Percentiles rank a stretch among this genome's conserved stretches.
Conservation (phyloP, 2,113 vertebrate genomes). For the Argyrosomus japonicus region DNA sequence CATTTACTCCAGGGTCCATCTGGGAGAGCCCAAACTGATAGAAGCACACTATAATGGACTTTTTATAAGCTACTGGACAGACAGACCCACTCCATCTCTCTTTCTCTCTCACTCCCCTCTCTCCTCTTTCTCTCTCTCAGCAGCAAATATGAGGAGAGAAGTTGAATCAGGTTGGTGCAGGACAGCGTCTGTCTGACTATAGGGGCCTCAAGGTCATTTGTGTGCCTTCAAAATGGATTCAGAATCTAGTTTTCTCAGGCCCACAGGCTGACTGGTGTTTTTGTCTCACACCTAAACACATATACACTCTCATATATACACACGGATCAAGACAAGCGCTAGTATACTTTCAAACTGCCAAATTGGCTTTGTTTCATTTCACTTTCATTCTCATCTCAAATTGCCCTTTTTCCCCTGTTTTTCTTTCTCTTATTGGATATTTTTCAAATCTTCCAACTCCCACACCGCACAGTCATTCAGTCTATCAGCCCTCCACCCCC, state of each 20-base stretch:
- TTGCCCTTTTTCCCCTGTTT: constrained; percentile 25
- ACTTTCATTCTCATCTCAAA: constrained; percentile 58
- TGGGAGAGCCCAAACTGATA: constrained; percentile 80
- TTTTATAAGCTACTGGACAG: constrained; percentile 82
- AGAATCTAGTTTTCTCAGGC: constrained; percentile 69
- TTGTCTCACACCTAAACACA: constrained; percentile 47
- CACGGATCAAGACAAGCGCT: constrained; percentile 42
- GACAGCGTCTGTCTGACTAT: constrained; percentile 45
- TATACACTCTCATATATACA: constrained; percentile 39
- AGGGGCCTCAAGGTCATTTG: constrained; percentile 69
- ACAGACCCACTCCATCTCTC: constrained; percentile 73
- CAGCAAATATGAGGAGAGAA: constrained; percentile 72
- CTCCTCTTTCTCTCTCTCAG: constrained; percentile 38
- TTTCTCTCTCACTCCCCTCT: background rate
- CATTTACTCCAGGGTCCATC: constrained; percentile 80
- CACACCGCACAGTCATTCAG: constrained; percentile 25
- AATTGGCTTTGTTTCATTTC: constrained; percentile 67
- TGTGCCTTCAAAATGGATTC: constrained; percentile 70
- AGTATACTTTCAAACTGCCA: constrained; percentile 39
- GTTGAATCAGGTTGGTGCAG: constrained; percentile 67
- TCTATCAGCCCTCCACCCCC: constrained; percentile 47
- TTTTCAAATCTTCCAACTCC: constrained; percentile 61
- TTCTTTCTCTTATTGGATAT: constrained; percentile 68
- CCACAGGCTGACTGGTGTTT: constrained; percentile 43
- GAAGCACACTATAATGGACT: constrained; percentile 79